Conservation (phyloP, 2,113 vertebrate genomes). For the Paramormyrops kingsleyae region DNA sequence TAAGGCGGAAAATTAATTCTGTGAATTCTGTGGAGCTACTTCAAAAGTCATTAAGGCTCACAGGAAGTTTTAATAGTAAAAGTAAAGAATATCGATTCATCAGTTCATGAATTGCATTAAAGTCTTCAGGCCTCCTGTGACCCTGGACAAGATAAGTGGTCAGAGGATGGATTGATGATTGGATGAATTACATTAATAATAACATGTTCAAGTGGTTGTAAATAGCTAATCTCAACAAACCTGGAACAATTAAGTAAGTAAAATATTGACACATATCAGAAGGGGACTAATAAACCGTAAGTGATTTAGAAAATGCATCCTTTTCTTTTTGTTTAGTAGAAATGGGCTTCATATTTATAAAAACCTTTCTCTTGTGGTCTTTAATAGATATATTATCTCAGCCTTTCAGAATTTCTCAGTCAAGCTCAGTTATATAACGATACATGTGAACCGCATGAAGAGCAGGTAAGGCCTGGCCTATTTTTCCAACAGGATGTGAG, state of each 20-base stretch:
- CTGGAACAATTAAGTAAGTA: background rate
- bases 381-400: background rate
- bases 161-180: background rate
- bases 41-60: background rate
- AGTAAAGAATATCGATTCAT: background rate
- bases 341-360: background rate
- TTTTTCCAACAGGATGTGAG: background rate
- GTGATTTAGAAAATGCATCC: background rate
- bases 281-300: background rate
- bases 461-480: background rate
- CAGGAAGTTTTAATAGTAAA: background rate
- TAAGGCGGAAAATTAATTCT: background rate
- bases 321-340: background rate
- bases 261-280: background rate
- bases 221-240: background rate
- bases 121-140: background rate
- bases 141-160: background rate
- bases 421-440: background rate
- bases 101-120: background rate
- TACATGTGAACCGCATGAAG: background rate
- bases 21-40: background rate
- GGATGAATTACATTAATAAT: background rate
- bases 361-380: background rate
- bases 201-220: background rate
- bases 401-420: background rate